phyloP scores from a whole-genome alignment of 2,797 vertebrate genomes.

The Poecilia wingei region DNA sequence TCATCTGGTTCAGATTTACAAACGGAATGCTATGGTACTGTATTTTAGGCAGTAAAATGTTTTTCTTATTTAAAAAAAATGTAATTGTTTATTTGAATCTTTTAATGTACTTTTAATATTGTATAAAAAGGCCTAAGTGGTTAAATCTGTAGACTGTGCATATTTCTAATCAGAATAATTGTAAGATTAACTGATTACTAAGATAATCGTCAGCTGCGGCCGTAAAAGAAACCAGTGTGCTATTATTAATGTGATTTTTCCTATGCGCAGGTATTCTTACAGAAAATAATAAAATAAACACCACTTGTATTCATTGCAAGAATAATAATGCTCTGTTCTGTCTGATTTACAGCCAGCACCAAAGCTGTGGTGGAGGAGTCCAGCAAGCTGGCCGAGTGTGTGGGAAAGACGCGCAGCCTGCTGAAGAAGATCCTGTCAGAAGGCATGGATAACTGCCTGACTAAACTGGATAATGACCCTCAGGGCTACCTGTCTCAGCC shows the following conservation, averaged over 20 bases:
- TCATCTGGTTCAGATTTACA: too few relatives aligned
- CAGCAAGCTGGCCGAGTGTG: conserved; percentile 96
- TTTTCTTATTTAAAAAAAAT: too few relatives aligned
- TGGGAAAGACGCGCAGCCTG: conserved; percentile 96
- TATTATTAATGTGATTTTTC: neutral
- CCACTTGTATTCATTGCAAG: neutral
- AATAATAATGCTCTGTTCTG: neutral
- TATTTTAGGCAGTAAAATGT: too few relatives aligned
- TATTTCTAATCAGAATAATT: too few relatives aligned
- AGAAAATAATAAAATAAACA: neutral
- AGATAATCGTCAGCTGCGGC: too few relatives aligned
- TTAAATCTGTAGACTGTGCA: too few relatives aligned
- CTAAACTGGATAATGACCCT: conserved; percentile 96
- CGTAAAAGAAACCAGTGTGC: neutral
- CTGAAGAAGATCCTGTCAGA: conserved; percentile 98
- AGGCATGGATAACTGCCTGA: conserved; percentile 96
- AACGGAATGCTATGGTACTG: too few relatives aligned
- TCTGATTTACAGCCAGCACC: conserved; percentile 84
- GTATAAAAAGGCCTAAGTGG: too few relatives aligned
- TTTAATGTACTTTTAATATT: too few relatives aligned
- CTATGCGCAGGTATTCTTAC: neutral
- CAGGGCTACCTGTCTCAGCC: conserved; percentile 97
- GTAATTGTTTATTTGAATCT: too few relatives aligned
- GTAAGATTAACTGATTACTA: too few relatives aligned
- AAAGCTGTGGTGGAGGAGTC: conserved; percentile 98